Conservation (phyloP, 2,797 vertebrate genomes). For the Syncerus caffer region DNA sequence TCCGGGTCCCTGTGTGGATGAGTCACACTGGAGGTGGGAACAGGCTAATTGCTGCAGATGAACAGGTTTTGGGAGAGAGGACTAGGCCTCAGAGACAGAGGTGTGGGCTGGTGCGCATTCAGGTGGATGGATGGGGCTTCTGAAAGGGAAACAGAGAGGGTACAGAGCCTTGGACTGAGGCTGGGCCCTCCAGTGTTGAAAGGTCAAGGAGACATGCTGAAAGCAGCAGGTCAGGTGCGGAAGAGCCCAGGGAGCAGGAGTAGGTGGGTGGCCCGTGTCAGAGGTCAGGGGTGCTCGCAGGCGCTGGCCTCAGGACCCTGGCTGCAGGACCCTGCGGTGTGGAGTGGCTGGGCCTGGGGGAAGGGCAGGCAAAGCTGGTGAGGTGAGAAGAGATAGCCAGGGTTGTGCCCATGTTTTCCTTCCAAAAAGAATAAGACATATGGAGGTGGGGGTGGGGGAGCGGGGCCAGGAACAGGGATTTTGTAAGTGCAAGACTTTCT, state of each 20-base stretch:
- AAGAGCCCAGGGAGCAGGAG: not conserved
- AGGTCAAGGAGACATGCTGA: not conserved
- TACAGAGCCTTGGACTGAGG: not conserved
- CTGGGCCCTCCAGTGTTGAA: not conserved
- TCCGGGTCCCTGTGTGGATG: not conserved
- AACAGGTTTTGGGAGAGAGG: not conserved
- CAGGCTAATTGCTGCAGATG: not conserved
- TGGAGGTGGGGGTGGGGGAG: not conserved
- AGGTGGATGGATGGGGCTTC: not conserved
- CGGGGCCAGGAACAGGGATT: not conserved
- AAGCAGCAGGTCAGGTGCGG: not conserved
- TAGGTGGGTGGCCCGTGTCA: not conserved
- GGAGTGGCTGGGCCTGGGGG: not conserved
- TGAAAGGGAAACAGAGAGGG: not conserved
- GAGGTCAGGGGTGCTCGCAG: accelerated
- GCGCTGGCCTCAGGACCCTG: not conserved
- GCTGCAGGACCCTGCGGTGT: not conserved
- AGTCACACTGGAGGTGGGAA: not conserved
- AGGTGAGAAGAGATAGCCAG: not conserved
- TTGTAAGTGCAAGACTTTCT: not conserved
- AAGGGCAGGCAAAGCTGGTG: not conserved
- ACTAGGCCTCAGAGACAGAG: not conserved
- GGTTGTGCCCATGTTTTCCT: not conserved
- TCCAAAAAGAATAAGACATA: not conserved
- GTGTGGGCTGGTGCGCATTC: not conserved